phyloP scores from a whole-genome alignment of 2,113 vertebrate species.

The Chauna torquata region DNA sequence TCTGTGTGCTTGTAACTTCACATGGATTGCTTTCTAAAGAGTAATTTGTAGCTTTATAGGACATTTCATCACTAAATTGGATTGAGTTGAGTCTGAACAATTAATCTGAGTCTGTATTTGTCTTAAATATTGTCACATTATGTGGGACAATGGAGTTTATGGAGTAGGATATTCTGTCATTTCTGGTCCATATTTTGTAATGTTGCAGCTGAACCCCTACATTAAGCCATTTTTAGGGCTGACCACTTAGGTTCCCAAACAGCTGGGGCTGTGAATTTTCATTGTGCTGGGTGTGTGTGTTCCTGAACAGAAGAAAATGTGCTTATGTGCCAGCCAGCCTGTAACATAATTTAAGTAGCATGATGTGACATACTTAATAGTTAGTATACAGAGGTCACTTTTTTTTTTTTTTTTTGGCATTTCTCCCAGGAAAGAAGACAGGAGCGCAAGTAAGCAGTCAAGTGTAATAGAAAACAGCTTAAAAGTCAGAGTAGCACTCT shows the following conservation, averaged over 20 bases:
- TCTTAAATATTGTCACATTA: neutral
- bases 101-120: neutral
- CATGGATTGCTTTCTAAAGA: neutral
- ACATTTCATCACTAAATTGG: neutral
- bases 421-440: neutral
- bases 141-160: no score
- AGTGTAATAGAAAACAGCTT: neutral
- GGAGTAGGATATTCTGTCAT: neutral
- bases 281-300: neutral
- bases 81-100: neutral
- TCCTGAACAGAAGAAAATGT: neutral
- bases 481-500: neutral
- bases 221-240: neutral
- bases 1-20: neutral
- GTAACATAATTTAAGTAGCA: slow-evolving; percentile 17
- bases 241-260: neutral
- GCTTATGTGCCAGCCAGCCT: neutral
- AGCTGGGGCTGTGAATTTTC: neutral
- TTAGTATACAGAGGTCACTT: slow-evolving; percentile 1
- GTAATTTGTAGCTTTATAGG: neutral
- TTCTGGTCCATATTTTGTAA: neutral
- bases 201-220: neutral
- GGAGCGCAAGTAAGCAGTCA: neutral
- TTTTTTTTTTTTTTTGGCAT: neutral
- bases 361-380: slow-evolving; percentile 4